Base-by-base conservation (phyloP, 2,113 vertebrate species). In the Mormyrus lacerda region DNA sequence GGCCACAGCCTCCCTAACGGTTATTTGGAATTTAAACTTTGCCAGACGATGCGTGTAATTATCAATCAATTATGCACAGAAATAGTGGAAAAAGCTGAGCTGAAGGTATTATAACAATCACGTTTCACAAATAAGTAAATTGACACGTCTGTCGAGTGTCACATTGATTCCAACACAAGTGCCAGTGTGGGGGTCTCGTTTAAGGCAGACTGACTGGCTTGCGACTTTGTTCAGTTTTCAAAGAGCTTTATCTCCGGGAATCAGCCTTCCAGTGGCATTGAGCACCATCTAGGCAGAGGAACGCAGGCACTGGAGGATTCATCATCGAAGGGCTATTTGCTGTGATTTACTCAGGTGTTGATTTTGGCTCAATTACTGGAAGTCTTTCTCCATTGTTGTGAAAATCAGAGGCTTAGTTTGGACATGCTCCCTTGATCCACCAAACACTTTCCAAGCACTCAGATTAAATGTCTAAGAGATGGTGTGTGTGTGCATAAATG, bases 1-100 rank as follows among this genome's bases (percentile, higher is more conserved):
- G 61, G 50, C 51, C 87, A 1, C 89, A 82, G 35, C 42, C 85
- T 79, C 35, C 39, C 10, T 21, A 55, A 13, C 53, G 11, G 87
- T 84, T 88, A 88, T 84, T 85, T 51, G 61, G 84, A 9, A 90
- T 90, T 88, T 88, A 7, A 61, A 88, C 50, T 88, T 90, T 88
- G 73, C 79, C 89, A 90, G 44, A 85, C 8, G 47, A 24, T 19
- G 89, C 53, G 84, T 88, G 35, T 88, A 88, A 82, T 88, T 85
- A 84, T 84, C 19, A 44, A 85, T 83, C 61, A 69, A 69, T 88
- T 19, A 9, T 48, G 42, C 21, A 83, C 3, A 88, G 76, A 44
- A 90, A 87, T 39, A 4, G 82, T 44, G 82, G 82, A n/a, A n/a
- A 44, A 45, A 45, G 79, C 58, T 19, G 85, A 85, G 85, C 31